Base-by-base conservation (phyloP, 2,888 invertebrate species). In the Coremacera marginata region DNA sequence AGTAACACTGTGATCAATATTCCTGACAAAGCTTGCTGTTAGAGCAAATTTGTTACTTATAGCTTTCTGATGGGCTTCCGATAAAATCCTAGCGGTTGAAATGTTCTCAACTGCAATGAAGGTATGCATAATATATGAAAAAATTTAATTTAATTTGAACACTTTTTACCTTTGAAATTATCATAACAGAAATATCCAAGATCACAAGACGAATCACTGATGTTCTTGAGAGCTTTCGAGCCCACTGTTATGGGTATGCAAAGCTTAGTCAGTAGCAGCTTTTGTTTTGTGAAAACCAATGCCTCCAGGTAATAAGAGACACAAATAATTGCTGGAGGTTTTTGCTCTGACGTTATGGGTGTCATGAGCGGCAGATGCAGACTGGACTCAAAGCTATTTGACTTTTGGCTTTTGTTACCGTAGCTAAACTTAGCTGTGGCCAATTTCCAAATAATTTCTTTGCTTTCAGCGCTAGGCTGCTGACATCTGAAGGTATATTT, bases 171-270 rank as follows among this genome's bases (percentile, higher is more conserved):
- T 16, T 37, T 73, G 4, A 44, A 31, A 22, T 70, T 75, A 34
- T 75, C 75, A 44, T 70, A 75, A 22, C 57, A 75, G 5, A 57
- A 57, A 0, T 14, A n/a, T 49, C 27, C 70, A 44, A 68, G 27
- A 3, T n/a, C 73, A 73, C 5, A 34, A 67, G 9, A 3, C 60
- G 70, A 0, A 11, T 68, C 52, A 73, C 71, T 70, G 8, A 77
- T 25, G 76, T 72, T 51, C 27, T 71, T 63, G 19, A 81, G 25
- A 1, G 80, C 77, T 60, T 73, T 79, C 60, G 84, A 83, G 16
- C 82, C 83, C 31, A 88, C 84, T 25, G 80, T 65, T 2, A 88
- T 80, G 1, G 88, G 88, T 16, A 87, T 71, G 65, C 70, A 34
- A 8, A 77, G 25, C 22, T 74, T 74, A 11, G 74, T 7, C 37